Conservation (phyloP, 2,113 vertebrate genomes). For the Echinops telfairi region DNA sequence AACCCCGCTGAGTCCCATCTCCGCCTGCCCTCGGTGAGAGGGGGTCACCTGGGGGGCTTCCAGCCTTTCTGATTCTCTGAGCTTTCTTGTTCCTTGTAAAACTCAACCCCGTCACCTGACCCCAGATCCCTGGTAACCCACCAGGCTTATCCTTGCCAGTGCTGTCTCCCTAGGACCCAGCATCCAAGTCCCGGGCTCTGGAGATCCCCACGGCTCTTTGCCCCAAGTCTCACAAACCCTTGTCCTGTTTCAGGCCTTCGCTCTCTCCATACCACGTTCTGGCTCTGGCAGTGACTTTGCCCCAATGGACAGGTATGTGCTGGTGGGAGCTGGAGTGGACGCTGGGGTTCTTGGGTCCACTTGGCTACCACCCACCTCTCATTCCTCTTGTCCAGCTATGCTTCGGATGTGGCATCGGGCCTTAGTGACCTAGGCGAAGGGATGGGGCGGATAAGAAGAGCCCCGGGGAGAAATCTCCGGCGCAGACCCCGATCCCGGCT, state of each 20-base stretch:
- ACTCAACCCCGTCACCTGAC: neutral
- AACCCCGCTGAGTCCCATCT: constrained; percentile 85
- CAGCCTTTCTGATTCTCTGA: neutral
- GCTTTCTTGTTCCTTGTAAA: neutral
- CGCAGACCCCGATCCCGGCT: constrained; percentile 92
- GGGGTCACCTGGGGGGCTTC: neutral
- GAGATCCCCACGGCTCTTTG: neutral
- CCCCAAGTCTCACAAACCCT: neutral
- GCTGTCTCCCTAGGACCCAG: neutral
- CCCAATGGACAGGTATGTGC: constrained; percentile 92
- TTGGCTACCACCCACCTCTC: neutral
- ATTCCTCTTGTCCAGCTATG: constrained; percentile 85
- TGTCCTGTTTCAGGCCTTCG: constrained; percentile 75
- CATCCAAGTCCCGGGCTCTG: constrained; percentile 27
- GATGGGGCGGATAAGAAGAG: constrained; percentile 81
- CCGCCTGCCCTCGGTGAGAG: constrained; percentile 91
- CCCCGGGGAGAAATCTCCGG: constrained; percentile 88
- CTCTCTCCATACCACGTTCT: constrained; percentile 75
- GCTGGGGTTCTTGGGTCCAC: neutral
- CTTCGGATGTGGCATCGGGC: constrained; percentile 93
- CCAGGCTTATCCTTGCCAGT: neutral
- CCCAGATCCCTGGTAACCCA: constrained; percentile 7
- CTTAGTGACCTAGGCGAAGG: constrained; percentile 93
- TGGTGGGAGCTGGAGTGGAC: neutral
- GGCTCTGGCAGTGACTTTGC: constrained; percentile 88